Evolutionary conservation across 2,888 invertebrate genomes (phyloP).

Genomic region (Catocala nupta): DNA sequence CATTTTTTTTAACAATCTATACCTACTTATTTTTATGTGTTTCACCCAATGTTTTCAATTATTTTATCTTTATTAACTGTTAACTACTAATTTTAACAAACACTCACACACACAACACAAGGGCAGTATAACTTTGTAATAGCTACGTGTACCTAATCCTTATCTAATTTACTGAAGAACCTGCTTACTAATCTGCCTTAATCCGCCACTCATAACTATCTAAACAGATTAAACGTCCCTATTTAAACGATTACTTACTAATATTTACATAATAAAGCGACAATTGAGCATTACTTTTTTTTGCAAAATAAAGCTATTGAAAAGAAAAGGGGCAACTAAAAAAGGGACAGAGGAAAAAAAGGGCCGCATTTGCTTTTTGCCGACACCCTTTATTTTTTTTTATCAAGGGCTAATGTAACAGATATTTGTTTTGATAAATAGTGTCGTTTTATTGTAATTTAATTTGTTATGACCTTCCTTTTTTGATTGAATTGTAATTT

Average conservation of each 20-base stretch:
- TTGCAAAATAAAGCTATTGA: constrained; percentile 54
- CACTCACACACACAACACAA: too few relatives aligned
- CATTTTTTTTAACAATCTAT: too few relatives aligned
- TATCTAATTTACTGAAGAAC: neutral
- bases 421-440: constrained; percentile 25
- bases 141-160: too few relatives aligned
- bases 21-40: too few relatives aligned
- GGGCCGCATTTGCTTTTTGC: constrained; percentile 40
- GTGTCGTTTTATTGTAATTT: constrained; percentile 7
- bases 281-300: constrained; percentile 57
- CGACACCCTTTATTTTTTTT: constrained; percentile 35
- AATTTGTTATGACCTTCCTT: constrained; percentile 1
- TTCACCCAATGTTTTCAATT: too few relatives aligned
- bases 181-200: neutral
- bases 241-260: constrained; percentile 36
- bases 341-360: constrained; percentile 42
- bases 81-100: too few relatives aligned
- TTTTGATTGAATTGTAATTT: constrained; percentile 1
- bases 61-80: too few relatives aligned
- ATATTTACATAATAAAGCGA: constrained; percentile 54
- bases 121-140: too few relatives aligned
- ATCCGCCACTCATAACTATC: constrained; percentile 12
- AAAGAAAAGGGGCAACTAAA: neutral
- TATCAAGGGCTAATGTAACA: constrained; percentile 16
- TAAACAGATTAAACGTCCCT: constrained; percentile 11